Evolutionary conservation across 2,113 vertebrate genomes (phyloP).

Genomic region (Bettongia penicillata): DNA sequence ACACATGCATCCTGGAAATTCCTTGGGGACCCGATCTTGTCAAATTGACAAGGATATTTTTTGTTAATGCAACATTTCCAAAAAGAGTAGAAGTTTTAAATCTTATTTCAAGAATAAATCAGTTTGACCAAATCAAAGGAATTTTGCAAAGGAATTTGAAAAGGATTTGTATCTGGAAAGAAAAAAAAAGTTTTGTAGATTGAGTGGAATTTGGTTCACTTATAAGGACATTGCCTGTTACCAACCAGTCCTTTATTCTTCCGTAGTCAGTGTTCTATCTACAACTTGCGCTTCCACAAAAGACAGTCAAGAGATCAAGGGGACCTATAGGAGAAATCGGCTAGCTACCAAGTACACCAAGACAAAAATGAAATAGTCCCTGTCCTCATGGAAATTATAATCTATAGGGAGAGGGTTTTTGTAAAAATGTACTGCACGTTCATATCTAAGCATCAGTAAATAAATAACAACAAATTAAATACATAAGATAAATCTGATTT

Average conservation of each 20-base stretch:
- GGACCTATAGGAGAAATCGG: not conserved
- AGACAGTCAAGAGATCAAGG: not conserved
- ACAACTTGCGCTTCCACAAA: not conserved
- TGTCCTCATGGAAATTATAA: not conserved
- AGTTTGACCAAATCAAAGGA: not conserved
- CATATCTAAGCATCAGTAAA: not conserved
- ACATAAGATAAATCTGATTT: not conserved
- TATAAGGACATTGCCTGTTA: not conserved
- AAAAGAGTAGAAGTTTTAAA: not conserved
- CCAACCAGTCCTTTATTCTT: not conserved
- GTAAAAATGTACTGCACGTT: not conserved
- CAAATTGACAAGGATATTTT: not conserved
- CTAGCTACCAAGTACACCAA: not conserved
- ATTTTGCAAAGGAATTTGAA: not conserved
- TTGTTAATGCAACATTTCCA: not conserved
- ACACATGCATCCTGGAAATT: not conserved
- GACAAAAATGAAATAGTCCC: not conserved
- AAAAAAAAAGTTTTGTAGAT: not conserved
- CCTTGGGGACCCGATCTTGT: not conserved
- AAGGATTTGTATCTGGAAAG: not conserved
- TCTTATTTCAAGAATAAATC: not conserved
- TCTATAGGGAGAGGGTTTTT: not conserved
- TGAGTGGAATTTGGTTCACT: not conserved
- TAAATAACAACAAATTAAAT: not conserved
- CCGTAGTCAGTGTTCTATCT: not conserved